Percentiles rank a stretch among this genome's conserved stretches.
Evolutionary conservation across 2,797 vertebrate species (phyloP).

Genomic region (Oceanodroma leucorhoa): DNA sequence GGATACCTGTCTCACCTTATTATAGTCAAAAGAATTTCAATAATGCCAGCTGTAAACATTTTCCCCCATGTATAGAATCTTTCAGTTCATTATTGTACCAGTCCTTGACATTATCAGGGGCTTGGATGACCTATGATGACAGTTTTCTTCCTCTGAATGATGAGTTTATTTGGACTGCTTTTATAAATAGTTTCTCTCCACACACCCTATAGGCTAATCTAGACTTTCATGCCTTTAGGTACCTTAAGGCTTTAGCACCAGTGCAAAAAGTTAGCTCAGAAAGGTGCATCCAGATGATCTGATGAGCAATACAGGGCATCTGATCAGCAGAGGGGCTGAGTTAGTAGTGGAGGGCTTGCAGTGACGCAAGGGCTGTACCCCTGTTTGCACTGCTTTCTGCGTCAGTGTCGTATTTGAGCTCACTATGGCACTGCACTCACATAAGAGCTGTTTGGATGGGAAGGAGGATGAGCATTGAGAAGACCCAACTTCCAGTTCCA

Average conservation of each 20-base stretch:
- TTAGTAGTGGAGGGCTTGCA: background rate
- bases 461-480: background rate
- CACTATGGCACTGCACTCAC: background rate
- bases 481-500: background rate
- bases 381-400: background rate
- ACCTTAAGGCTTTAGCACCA: background rate
- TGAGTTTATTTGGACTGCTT: background rate
- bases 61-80: background rate
- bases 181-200: background rate
- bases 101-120: background rate
- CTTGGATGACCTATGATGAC: background rate
- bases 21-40: background rate
- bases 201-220: background rate
- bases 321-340: background rate
- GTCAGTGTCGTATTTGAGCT: fast-evolving
- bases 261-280: background rate
- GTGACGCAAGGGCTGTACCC: background rate
- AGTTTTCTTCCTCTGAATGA: background rate
- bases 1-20: background rate
- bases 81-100: background rate
- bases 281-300: background rate
- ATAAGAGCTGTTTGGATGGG: background rate
- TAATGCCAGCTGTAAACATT: background rate
- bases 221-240: background rate
- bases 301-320: background rate